A percentile compares a stretch with the other conserved stretches of the same genome.
Evolutionary conservation across 2,113 vertebrate species (phyloP).

Genomic region (Casuarius casuarius): DNA sequence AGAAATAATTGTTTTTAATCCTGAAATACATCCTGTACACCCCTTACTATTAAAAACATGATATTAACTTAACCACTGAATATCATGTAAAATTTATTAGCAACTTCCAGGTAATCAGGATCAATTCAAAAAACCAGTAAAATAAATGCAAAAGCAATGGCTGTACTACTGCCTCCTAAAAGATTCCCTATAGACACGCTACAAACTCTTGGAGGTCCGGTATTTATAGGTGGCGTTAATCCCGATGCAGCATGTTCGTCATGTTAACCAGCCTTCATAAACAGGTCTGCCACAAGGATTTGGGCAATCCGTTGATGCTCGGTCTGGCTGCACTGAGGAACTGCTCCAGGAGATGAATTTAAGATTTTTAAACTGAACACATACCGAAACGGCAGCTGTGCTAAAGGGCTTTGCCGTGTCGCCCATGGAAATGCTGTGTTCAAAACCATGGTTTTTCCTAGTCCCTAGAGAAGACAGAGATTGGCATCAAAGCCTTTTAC

Average conservation of each 20-base stretch:
- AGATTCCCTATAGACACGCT: not conserved
- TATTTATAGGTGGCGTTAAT: constrained; percentile 30
- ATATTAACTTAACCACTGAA: not conserved
- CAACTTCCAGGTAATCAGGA: not conserved
- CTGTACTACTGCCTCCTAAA: not conserved
- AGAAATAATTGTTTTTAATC: not conserved
- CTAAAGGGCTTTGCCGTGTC: not conserved
- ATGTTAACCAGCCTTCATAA: constrained; percentile 49
- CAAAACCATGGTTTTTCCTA: not conserved
- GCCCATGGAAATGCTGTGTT: not conserved
- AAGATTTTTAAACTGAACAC: constrained; percentile 43
- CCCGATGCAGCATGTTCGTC: not conserved
- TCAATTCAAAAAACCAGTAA: not conserved
- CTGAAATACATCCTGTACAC: not conserved
- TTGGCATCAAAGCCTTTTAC: not conserved
- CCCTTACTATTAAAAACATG: not conserved
- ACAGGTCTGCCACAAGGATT: constrained; percentile 20
- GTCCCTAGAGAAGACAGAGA: not conserved
- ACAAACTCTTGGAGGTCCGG: not conserved
- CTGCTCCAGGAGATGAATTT: constrained; percentile 22
- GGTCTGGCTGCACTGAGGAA: constrained; percentile 36
- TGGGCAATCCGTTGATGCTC: constrained; percentile 48
- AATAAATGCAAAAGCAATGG: not conserved
- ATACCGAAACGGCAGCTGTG: constrained; percentile 1
- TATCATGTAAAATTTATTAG: not conserved